Percentiles rank a stretch among this genome's conserved stretches.
phyloP scores from a whole-genome alignment of 2,888 invertebrate species.

The Lymantria monacha region DNA sequence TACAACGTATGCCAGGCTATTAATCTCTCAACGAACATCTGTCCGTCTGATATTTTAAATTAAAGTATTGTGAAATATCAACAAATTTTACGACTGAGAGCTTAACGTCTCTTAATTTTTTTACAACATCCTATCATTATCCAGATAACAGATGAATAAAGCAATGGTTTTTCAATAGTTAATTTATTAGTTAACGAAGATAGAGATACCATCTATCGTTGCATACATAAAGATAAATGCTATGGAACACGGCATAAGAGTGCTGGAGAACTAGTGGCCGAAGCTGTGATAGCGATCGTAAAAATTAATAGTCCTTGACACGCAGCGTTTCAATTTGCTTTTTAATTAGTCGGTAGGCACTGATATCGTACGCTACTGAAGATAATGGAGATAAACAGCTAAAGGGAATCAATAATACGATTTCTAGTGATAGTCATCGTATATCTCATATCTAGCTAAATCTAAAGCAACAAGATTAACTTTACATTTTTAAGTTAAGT shows the following conservation, averaged over 20 bases:
- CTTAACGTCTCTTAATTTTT: constrained; percentile 10
- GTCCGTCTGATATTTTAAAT: constrained; percentile 16
- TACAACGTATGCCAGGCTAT: constrained; percentile 23
- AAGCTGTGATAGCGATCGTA: constrained; percentile 59
- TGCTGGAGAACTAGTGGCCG: constrained; percentile 30
- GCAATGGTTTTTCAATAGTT: constrained; percentile 53
- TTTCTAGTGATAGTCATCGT: constrained; percentile 26
- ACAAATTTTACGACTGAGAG: constrained; percentile 19
- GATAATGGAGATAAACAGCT: constrained; percentile 38
- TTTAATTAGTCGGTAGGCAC: constrained; percentile 54
- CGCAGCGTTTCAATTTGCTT: constrained; percentile 65
- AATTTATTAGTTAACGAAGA: constrained; percentile 59
- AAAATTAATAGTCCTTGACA: constrained; percentile 71
- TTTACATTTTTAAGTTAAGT: constrained; percentile 34
- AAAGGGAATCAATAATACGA: constrained; percentile 41
- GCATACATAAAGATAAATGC: constrained; percentile 60
- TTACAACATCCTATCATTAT: constrained; percentile 34
- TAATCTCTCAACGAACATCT: constrained; percentile 28
- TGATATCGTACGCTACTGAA: constrained; percentile 34
- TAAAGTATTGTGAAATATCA: constrained; percentile 15
- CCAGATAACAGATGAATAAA: constrained; percentile 39
- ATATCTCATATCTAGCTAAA: constrained; percentile 24
- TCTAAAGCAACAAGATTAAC: constrained; percentile 34
- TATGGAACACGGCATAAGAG: constrained; percentile 46
- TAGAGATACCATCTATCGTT: constrained; percentile 58